Base-by-base conservation (phyloP, 2,888 invertebrate species). In the Gymnoscelis rufifasciata region DNA sequence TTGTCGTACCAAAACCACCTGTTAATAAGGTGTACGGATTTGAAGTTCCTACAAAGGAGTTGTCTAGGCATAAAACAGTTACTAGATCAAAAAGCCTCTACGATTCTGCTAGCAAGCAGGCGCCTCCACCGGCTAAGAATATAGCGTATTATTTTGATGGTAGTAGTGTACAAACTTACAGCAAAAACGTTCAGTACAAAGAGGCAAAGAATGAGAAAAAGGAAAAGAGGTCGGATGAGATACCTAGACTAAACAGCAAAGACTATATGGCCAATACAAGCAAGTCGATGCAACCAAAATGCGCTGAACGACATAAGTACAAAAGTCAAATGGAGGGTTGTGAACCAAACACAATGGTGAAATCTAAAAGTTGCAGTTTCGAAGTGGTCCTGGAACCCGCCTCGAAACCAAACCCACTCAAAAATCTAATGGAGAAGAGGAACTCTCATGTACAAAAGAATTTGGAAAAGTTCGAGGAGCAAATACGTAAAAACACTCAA, bases 401-500 rank as follows among this genome's bases (percentile, higher is more conserved):
- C 1, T 83, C 86, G 0, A 89, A 88, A 55, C 88, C 88, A 0
- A 86, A 86, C 50, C 86, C 86, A 0, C 55, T 88, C 1, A 88
- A 83, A 54, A 84, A 83, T 66, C 56, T 88, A 2, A 81, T 82
- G 72, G 89, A 88, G 35, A 89, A 88, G 62, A 62, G 86, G 6
- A 83, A 79, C 46, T 89, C 89, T 0, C 89, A 89, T 38, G 89
- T 89, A 0, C 82, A 88, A 53, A 88, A 90, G 57, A 91, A 91
- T 71, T 66, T 91, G 23, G 90, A 90, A 41, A 91, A 91, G 62
- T 91, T 91, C 47, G 90, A 91, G 61, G 89, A 88, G 33, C 89
- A 80, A 78, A 90, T 83, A 33, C 67, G 79, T 10, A 89, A 82
- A 49, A 82, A 74, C 46, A 56, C 81, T 1, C 86, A 88, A 59